A percentile compares a stretch with the other conserved stretches of the same genome.
Evolutionary conservation across 2,797 vertebrate species (phyloP).

Genomic region (Girardinus metallicus): DNA sequence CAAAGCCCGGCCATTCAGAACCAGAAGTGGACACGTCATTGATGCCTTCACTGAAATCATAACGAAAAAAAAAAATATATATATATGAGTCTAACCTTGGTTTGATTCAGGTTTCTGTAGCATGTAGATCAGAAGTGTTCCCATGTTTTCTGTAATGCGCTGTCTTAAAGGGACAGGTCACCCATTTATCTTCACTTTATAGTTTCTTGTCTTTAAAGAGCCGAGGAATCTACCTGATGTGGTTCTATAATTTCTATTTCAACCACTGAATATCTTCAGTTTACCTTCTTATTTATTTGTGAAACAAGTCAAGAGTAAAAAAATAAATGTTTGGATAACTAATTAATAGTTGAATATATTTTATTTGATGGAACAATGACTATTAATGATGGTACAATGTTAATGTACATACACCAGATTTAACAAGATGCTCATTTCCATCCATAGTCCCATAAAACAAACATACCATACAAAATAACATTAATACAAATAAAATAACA

Average conservation of each 20-base stretch:
- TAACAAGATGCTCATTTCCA: too few species aligned
- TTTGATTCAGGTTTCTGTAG: slow-evolving; percentile 9
- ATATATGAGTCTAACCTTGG: not conserved
- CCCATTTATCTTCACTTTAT: slow-evolving; percentile 29
- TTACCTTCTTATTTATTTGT: not conserved
- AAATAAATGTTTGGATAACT: not conserved
- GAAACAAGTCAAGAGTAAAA: not conserved
- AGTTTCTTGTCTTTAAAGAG: not conserved
- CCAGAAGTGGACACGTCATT: not conserved
- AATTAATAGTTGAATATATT: too few species aligned
- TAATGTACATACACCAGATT: too few species aligned
- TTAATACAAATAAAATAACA: too few species aligned
- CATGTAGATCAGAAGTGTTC: slow-evolving; percentile 42
- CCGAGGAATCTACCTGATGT: slow-evolving; percentile 21
- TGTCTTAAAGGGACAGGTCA: slow-evolving; percentile 60
- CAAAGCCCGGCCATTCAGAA: slow-evolving; percentile 17
- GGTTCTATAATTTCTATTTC: not conserved
- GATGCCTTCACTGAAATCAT: slow-evolving; percentile 24
- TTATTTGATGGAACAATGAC: too few species aligned
- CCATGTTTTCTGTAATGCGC: slow-evolving; percentile 27
- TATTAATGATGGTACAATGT: too few species aligned
- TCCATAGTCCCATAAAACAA: too few species aligned
- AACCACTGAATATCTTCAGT: not conserved
- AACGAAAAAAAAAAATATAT: not conserved
- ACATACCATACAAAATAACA: too few species aligned